Evolutionary conservation across 2,888 invertebrate species (phyloP), one percentile per base, ranked within the genome.

Genomic region (Melinaea marsaeus): DNA sequence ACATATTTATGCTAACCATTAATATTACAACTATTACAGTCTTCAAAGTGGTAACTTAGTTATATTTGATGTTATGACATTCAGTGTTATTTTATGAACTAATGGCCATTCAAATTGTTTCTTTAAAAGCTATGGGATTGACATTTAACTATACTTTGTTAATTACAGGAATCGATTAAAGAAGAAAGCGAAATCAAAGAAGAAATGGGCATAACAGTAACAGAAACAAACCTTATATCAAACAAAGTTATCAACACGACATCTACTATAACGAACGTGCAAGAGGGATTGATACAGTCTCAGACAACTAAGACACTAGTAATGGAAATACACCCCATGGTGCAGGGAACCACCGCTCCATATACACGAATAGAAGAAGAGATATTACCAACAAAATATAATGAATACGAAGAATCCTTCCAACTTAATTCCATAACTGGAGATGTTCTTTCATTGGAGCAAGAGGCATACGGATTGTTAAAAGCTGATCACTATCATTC

Each of bases 381-480:
- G 74, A 89, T 90, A 32, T 67, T 89, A 48, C 80, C 88, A 4
- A 87, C 83, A 1, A 67, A 68, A 5, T 66, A 71, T 13, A 69
- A 70, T n/a, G 69, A 77, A 33, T 81, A 77, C 45, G 74, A 78
- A 57, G 82, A 86, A 5, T 69, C 78, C 11, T 90, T 88, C 58
- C 88, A 86, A 72, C 71, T 90, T 0, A 90, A 90, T 69, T 90
- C 90, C 2, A 90, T 90, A 54, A 90, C 90, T 2, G 87, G 90
- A 0, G 83, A 90, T 63, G 78, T 84, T 2, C 66, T 88, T 37
- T 79, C 90, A 0, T 67, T 90, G 11, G 88, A 89, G 72, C 87
- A 90, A 72, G 86, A 89, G 74, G 89, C 87, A 0, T 88, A 85
- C 33, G 83, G 84, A 0, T 71, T 88, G 42, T 70, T 88, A 4